Evolutionary conservation across 2,113 vertebrate species (phyloP).

Genomic region (Rynchops niger): DNA sequence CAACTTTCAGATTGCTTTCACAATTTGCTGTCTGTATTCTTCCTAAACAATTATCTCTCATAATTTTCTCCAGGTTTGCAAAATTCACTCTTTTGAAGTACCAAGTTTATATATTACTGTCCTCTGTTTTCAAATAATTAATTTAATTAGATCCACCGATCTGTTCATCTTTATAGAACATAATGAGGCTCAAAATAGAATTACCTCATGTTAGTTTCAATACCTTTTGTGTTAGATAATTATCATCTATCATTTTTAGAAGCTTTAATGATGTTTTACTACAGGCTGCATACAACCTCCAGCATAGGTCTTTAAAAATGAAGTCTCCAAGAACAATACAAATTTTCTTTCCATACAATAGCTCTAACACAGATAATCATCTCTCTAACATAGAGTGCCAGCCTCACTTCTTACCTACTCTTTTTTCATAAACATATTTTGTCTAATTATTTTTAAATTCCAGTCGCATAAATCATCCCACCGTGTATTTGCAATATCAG

Average conservation of each 20-base stretch:
- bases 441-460: neutral
- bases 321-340: neutral
- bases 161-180: neutral
- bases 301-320: neutral
- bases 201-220: neutral
- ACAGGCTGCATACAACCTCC: neutral
- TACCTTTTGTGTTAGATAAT: conserved; percentile 27
- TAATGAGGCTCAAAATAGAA: conserved; percentile 20
- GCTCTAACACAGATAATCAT: neutral
- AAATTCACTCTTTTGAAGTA: neutral
- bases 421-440: neutral
- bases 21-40: neutral
- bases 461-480: neutral
- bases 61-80: neutral
- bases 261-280: conserved; percentile 16
- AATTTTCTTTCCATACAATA: neutral
- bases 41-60: neutral
- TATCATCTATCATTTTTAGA: conserved; percentile 13
- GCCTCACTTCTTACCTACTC: neutral
- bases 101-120: neutral
- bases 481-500: neutral
- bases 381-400: neutral
- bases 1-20: neutral
- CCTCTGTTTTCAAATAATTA: neutral
- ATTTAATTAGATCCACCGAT: conserved; percentile 25